phyloP scores from a whole-genome alignment of 2,113 vertebrate species.

The Mustela lutreola region DNA sequence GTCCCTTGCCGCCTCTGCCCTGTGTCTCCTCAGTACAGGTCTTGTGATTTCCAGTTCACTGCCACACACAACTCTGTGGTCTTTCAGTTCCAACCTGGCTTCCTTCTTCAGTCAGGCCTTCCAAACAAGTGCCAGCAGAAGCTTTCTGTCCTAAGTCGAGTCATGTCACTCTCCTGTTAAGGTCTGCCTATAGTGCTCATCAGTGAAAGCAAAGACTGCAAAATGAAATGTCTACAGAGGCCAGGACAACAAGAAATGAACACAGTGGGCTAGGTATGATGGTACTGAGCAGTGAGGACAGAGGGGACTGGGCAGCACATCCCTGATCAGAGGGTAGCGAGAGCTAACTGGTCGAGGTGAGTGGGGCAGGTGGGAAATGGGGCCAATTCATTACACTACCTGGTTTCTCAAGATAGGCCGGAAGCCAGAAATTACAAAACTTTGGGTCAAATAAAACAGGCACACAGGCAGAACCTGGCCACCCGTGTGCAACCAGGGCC shows the following conservation, averaged over 20 bases:
- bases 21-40: background rate
- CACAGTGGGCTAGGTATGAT: background rate
- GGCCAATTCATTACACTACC: background rate
- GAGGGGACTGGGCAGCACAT: background rate
- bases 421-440: background rate
- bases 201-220: background rate
- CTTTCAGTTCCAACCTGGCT: background rate
- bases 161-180: background rate
- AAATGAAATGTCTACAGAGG: background rate
- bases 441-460: background rate
- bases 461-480: background rate
- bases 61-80: background rate
- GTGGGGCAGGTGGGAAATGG: background rate
- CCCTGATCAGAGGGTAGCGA: background rate
- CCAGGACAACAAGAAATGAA: background rate
- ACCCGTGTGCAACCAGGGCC: background rate
- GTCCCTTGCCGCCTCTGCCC: background rate
- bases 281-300: background rate
- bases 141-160: background rate
- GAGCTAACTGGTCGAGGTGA: background rate
- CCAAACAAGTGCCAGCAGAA: background rate
- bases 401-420: background rate
- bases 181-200: background rate
- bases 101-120: slow-evolving; percentile 24
- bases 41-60: background rate